Conservation (phyloP, 2,797 vertebrate species). For the Microctenopoma steveboyesi region DNA sequence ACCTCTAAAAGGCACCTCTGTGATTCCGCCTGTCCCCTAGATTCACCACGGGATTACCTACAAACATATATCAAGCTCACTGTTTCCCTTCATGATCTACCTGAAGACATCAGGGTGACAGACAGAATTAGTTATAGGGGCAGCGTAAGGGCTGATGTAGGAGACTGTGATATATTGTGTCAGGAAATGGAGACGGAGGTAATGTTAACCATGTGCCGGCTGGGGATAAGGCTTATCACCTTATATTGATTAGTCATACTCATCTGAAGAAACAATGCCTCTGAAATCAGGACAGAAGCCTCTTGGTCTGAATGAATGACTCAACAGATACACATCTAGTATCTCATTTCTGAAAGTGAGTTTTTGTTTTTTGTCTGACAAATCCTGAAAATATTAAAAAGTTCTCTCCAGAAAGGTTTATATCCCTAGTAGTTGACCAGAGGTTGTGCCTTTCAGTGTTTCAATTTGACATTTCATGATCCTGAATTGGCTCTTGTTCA, state of each 20-base stretch:
- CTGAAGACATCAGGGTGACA: slow-evolving; percentile 69
- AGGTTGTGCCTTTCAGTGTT: slow-evolving; percentile 27
- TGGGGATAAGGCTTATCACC: slow-evolving; percentile 64
- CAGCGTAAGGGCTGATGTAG: slow-evolving; percentile 42
- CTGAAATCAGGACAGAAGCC: slow-evolving; percentile 36
- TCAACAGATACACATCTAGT: background rate
- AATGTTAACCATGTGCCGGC: slow-evolving; percentile 76
- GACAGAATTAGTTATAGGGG: slow-evolving; percentile 64
- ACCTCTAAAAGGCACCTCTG: slow-evolving; percentile 37
- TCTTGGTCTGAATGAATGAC: slow-evolving; percentile 14
- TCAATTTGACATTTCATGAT: slow-evolving; percentile 34
- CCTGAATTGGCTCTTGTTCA: slow-evolving; percentile 33
- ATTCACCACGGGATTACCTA: slow-evolving; percentile 61
- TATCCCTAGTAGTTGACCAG: slow-evolving; percentile 38
- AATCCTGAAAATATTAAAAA: background rate
- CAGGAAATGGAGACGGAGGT: slow-evolving; percentile 53
- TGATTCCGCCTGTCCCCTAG: slow-evolving; percentile 44
- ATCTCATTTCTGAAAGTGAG: background rate
- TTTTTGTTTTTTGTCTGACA: slow-evolving; percentile 10
- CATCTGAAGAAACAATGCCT: slow-evolving; percentile 46
- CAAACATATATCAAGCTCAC: slow-evolving; percentile 61
- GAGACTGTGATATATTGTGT: slow-evolving; percentile 24
- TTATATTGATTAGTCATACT: slow-evolving; percentile 63
- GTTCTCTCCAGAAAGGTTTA: slow-evolving; percentile 9
- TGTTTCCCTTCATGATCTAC: slow-evolving; percentile 59